Conservation (phyloP, 2,797 vertebrate genomes). For the Cuniculus paca region DNA sequence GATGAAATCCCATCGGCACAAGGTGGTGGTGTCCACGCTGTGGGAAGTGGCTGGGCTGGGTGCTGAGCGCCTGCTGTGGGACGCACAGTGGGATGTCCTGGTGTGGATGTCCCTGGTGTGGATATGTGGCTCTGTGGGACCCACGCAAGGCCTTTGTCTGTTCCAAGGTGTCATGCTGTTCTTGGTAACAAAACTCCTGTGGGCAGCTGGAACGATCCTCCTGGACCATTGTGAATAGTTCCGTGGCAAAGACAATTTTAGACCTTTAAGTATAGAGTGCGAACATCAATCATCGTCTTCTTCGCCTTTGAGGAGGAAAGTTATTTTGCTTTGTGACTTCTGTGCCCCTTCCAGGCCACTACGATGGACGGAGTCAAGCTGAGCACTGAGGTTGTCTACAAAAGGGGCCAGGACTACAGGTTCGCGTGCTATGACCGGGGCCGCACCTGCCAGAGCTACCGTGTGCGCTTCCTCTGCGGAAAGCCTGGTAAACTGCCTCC, state of each 20-base stretch:
- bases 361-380: slow-evolving; percentile 91
- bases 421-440: slow-evolving; percentile 94
- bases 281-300: background rate
- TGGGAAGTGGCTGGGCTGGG: background rate
- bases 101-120: fast-evolving
- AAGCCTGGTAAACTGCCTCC: slow-evolving; percentile 91
- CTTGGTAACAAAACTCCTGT: background rate
- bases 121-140: fast-evolving
- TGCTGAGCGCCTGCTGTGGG: background rate
- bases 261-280: background rate
- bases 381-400: slow-evolving; percentile 94
- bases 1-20: fast-evolving
- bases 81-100: background rate
- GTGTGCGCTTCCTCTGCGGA: slow-evolving; percentile 96
- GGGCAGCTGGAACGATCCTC: background rate
- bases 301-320: background rate
- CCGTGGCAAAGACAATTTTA: slow-evolving; percentile 20
- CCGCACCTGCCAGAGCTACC: slow-evolving; percentile 94
- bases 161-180: background rate
- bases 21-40: fast-evolving
- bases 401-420: slow-evolving; percentile 93
- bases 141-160: background rate
- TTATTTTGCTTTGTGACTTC: slow-evolving; percentile 50
- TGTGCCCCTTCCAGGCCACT: slow-evolving; percentile 88
- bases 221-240: background rate